A percentile compares a stretch with the other conserved stretches of the same genome.
These are phyloP conservation scores for Xylocopa sonorina DNA, from an alignment of 1,140 invertebrate species.

Conservation along the genomic window DNA sequence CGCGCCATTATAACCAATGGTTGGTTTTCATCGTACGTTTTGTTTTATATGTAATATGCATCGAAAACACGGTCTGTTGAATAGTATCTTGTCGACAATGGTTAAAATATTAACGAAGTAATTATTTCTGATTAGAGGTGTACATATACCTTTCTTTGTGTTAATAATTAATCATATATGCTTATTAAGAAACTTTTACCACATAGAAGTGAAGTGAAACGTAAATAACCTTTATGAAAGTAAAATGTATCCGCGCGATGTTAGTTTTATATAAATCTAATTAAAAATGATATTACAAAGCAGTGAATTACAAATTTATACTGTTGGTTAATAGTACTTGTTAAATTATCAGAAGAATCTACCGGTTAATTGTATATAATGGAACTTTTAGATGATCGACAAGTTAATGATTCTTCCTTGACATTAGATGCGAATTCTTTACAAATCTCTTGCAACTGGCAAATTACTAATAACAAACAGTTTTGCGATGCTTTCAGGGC, in stretches of 20 bases:
- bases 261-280: neutral
- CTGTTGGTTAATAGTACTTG: neutral
- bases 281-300: neutral
- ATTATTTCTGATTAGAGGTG: neutral
- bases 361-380: neutral
- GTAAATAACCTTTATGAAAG: constrained; percentile 18
- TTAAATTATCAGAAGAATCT: neutral
- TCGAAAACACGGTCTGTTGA: neutral
- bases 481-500: constrained; percentile 68
- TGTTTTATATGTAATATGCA: neutral
- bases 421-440: constrained; percentile 42
- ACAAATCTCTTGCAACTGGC: constrained; percentile 72
- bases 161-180: neutral
- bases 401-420: constrained; percentile 7
- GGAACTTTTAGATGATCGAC: constrained; percentile 14
- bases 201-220: neutral
- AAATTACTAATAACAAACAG: constrained; percentile 64
- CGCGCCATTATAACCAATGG: constrained; percentile 9
- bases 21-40: neutral
- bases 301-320: neutral
- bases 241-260: neutral
- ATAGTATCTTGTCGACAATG: neutral
- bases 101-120: neutral
- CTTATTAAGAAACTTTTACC: neutral
- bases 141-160: neutral